phyloP scores from a whole-genome alignment of 2,797 vertebrate species.

The Lophius americanus region DNA sequence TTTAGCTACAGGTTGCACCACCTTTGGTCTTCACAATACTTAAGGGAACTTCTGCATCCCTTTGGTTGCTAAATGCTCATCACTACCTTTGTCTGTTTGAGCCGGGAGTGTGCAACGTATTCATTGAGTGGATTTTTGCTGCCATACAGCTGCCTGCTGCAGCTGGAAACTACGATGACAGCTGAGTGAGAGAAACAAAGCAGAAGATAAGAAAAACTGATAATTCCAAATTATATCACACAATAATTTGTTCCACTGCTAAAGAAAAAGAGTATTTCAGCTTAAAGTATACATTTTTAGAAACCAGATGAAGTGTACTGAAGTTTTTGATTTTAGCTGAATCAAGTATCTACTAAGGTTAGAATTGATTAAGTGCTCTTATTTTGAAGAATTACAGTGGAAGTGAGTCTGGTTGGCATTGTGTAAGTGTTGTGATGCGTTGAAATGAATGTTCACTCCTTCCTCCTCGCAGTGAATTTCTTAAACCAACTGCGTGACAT shows the following conservation, averaged over 20 bases:
- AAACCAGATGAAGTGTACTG: not conserved
- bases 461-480: no score
- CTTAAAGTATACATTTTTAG: not conserved
- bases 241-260: no score
- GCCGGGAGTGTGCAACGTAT: not conserved
- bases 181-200: no score
- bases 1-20: no score
- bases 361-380: not conserved
- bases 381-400: no score
- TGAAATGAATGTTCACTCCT: no score
- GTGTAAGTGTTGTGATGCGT: no score
- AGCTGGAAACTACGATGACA: not conserved
- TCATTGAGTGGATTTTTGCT: not conserved
- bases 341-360: not conserved
- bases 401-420: no score
- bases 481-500: no score
- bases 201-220: no score
- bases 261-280: not conserved
- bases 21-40: not conserved
- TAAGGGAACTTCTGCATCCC: not conserved
- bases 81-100: not conserved
- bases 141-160: not conserved
- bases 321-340: not conserved
- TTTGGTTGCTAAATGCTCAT: not conserved
- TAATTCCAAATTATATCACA: no score